These are phyloP conservation scores for Anastatus disparis DNA, from an alignment of 1,140 invertebrate species.

Conservation along the genomic window DNA sequence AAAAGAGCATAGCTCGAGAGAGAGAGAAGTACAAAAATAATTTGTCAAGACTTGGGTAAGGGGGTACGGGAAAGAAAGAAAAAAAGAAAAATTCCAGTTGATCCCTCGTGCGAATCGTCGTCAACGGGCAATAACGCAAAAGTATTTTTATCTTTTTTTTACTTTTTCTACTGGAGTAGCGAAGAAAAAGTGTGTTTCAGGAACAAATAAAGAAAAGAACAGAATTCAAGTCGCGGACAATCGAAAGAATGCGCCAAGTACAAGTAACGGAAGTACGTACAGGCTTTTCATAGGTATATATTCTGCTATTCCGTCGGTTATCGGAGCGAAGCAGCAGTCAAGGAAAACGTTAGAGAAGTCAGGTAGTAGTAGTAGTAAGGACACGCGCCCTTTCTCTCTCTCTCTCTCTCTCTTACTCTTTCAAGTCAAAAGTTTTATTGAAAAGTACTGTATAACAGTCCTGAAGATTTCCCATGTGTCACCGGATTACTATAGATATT, in stretches of 20 bases:
- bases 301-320: background rate
- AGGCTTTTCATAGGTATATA: background rate
- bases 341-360: background rate
- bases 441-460: conserved; percentile 34
- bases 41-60: conserved; percentile 23
- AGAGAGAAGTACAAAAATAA: conserved; percentile 24
- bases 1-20: no score
- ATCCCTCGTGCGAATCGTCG: background rate
- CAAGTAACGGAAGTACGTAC: background rate
- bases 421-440: conserved; percentile 35
- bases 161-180: background rate
- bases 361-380: background rate
- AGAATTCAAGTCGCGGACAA: conserved; percentile 20
- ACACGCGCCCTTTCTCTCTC: conserved; percentile 1
- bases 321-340: no score
- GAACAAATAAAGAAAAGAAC: conserved; percentile 1
- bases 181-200: conserved; percentile 3
- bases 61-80: no score
- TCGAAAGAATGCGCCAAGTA: conserved; percentile 20
- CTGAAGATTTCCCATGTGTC: conserved; percentile 37
- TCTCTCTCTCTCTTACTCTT: background rate
- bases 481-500: conserved; percentile 33
- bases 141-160: conserved; percentile 14
- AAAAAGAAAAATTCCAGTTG: conserved; percentile 2
- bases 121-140: conserved; percentile 4